phyloP scores from a whole-genome alignment of 2,797 vertebrate genomes.

The Poecile montanus region DNA sequence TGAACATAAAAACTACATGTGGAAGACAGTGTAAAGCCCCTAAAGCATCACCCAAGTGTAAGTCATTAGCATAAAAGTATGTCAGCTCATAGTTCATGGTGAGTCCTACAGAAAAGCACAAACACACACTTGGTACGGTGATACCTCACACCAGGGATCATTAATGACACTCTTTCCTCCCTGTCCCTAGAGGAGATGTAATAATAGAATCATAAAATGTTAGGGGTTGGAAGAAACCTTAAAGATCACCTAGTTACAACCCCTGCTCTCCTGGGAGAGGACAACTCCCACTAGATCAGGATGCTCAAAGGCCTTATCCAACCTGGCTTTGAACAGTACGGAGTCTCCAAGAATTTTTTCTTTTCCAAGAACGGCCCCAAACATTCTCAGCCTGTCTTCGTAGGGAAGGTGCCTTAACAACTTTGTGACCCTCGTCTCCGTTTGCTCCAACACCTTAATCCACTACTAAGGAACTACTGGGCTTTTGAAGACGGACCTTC shows the following conservation, averaged over 20 bases:
- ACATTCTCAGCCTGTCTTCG: no score
- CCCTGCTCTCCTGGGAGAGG: no score
- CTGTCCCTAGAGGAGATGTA: background rate
- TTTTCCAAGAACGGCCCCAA: background rate
- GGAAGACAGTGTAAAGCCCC: background rate
- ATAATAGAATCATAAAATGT: background rate
- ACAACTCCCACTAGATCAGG: background rate
- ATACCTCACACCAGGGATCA: background rate
- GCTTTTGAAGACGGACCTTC: background rate
- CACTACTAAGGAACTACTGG: background rate
- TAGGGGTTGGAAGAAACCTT: background rate
- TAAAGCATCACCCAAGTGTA: background rate
- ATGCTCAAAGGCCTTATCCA: background rate
- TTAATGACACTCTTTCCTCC: background rate
- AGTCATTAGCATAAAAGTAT: background rate
- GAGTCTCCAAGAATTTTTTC: background rate
- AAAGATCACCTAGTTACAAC: background rate
- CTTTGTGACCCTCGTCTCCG: background rate
- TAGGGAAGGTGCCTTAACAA: background rate
- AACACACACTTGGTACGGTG: accelerated
- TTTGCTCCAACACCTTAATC: background rate
- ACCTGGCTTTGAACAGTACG: background rate
- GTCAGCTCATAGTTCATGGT: accelerated
- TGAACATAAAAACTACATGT: background rate
- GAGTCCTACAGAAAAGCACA: background rate